Conservation (phyloP, 2,797 vertebrate species). For the Salarias fasciatus region DNA sequence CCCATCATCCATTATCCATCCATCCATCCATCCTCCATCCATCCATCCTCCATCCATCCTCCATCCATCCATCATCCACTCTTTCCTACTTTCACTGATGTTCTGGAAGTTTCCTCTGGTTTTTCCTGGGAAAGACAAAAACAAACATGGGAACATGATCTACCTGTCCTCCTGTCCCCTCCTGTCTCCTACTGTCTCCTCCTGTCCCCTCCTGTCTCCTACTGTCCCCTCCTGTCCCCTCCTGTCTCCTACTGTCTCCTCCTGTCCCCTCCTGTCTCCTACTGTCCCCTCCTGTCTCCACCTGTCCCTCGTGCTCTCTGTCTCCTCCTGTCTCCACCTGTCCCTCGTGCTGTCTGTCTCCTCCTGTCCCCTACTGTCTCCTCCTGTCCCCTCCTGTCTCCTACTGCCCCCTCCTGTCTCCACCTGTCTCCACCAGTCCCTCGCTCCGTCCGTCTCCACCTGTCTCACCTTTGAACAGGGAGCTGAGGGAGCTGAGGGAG, state of each 20-base stretch:
- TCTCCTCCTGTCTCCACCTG: neutral
- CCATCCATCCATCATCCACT: neutral
- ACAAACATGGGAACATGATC: too few species aligned
- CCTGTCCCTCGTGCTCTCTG: slow-evolving; percentile 72
- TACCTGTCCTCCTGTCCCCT: too few species aligned
- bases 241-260: too few species aligned
- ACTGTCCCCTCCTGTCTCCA: too few species aligned
- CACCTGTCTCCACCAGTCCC: neutral
- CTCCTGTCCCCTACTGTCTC: slow-evolving; percentile 82
- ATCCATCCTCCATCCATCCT: neutral
- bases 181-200: too few species aligned
- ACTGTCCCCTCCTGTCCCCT: slow-evolving; percentile 65
- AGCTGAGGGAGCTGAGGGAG: slow-evolving; percentile 81
- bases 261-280: slow-evolving; percentile 74
- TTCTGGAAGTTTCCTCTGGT: slow-evolving; percentile 85
- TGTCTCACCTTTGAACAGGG: slow-evolving; percentile 94
- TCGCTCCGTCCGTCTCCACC: slow-evolving; percentile 76
- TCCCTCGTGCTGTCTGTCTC: too few species aligned
- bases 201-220: too few species aligned
- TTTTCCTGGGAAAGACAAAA: slow-evolving; percentile 80
- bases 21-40: too few species aligned
- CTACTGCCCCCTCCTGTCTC: too few species aligned
- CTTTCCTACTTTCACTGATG: slow-evolving; percentile 83
- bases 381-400: too few species aligned
- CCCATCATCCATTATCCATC: too few species aligned